phyloP scores from a whole-genome alignment of 2,113 vertebrate species.

The Oryzias woworae region DNA sequence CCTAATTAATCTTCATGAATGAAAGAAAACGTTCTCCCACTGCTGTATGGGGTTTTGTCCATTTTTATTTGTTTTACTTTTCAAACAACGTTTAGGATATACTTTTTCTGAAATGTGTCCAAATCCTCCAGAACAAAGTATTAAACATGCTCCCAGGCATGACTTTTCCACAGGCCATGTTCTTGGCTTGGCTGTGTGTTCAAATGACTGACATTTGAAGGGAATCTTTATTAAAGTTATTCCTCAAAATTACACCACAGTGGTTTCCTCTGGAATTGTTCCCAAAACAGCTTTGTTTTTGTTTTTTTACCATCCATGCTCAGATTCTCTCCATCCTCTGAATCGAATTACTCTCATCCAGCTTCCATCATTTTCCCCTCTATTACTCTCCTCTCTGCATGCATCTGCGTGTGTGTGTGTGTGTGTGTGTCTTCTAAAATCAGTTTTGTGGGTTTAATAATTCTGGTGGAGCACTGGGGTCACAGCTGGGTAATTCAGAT shows the following conservation, averaged over 20 bases:
- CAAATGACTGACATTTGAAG: constrained; percentile 28
- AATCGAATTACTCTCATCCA: constrained; percentile 23
- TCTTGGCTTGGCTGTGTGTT: neutral
- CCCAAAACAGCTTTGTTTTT: neutral
- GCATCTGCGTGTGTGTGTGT: constrained; percentile 6
- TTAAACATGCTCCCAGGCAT: no score
- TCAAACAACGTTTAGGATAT: no score
- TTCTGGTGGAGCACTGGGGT: constrained; percentile 35
- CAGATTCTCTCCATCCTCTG: constrained; percentile 14
- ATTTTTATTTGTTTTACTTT: no score
- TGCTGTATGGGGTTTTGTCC: no score
- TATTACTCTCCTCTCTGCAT: neutral
- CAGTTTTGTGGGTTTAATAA: constrained; percentile 47
- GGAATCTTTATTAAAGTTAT: constrained; percentile 12
- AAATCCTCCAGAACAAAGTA: no score
- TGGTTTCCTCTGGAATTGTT: constrained; percentile 24
- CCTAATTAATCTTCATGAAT: no score
- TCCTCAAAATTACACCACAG: constrained; percentile 13
- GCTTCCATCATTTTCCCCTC: constrained; percentile 6
- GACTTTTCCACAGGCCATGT: neutral
- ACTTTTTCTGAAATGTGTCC: no score
- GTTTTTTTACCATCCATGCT: constrained; percentile 2
- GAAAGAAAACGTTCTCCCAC: no score
- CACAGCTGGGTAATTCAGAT: constrained; percentile 49
- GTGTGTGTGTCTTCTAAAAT: constrained; percentile 35